Percentiles rank a stretch among this genome's conserved stretches.
Evolutionary conservation across 2,797 vertebrate genomes (phyloP).

Genomic region (Anguilla anguilla): DNA sequence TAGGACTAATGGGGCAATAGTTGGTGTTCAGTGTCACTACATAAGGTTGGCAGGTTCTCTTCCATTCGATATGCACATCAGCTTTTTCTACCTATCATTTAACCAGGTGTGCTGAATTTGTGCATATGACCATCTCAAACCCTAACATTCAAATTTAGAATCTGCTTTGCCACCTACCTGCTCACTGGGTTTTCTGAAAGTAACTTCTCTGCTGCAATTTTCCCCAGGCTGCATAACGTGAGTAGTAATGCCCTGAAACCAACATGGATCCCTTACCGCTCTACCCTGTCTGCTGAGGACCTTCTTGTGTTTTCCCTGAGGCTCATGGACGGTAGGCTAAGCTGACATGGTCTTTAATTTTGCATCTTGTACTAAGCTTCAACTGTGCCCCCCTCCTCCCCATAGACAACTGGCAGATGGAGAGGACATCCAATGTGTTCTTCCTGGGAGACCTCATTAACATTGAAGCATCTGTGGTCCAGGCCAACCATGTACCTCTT

Average conservation of each 20-base stretch:
- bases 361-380: too few relatives aligned
- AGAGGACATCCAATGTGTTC: slow-evolving; percentile 23
- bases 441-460: slow-evolving; percentile 25
- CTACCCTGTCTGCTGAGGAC: slow-evolving; percentile 11
- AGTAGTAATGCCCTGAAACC: slow-evolving; percentile 30
- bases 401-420: slow-evolving; percentile 21
- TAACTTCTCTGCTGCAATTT: too few relatives aligned
- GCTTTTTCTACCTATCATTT: too few relatives aligned
- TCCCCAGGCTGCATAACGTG: slow-evolving; percentile 27
- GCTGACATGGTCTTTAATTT: not conserved
- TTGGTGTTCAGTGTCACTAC: slow-evolving; percentile 26
- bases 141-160: too few relatives aligned
- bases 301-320: slow-evolving; percentile 16
- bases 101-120: too few relatives aligned
- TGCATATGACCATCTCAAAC: too few relatives aligned
- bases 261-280: slow-evolving; percentile 23
- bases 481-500: slow-evolving; percentile 28
- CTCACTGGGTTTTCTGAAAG: too few relatives aligned
- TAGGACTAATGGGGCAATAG: slow-evolving; percentile 1
- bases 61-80: too few relatives aligned
- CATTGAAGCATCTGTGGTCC: slow-evolving; percentile 12
- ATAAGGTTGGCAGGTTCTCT: slow-evolving; percentile 7
- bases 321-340: slow-evolving; percentile 13
- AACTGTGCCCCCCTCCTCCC: too few relatives aligned
- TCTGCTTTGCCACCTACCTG: too few relatives aligned